These are phyloP conservation scores for Myodes glareolus DNA, from an alignment of 2,113 vertebrate genomes.

Conservation along the genomic window DNA sequence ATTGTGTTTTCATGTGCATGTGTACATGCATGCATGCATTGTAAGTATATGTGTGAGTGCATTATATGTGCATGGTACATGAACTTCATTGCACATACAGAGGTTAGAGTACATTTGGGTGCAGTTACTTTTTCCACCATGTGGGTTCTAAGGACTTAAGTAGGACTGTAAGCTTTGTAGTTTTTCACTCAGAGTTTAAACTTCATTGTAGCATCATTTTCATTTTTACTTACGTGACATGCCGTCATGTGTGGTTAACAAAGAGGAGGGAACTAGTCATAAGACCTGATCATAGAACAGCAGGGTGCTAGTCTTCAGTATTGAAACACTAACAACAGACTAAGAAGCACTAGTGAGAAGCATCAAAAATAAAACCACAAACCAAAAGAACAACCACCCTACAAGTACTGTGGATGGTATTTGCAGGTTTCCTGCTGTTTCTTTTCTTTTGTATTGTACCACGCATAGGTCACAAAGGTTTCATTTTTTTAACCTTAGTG, in stretches of 20 bases:
- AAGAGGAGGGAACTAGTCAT: background rate
- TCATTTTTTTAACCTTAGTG: too few relatives aligned
- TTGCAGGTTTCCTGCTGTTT: background rate
- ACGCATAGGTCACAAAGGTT: background rate
- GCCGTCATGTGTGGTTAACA: background rate
- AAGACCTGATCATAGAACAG: background rate
- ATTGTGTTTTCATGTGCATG: too few relatives aligned
- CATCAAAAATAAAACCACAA: background rate
- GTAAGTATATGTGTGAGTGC: too few relatives aligned
- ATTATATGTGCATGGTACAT: too few relatives aligned
- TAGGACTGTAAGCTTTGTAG: too few relatives aligned
- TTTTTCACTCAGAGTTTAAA: background rate
- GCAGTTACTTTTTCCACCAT: too few relatives aligned
- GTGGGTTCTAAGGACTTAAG: background rate
- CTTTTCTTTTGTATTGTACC: background rate
- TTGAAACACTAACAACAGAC: background rate
- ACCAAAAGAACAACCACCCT: background rate
- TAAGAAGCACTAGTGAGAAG: background rate
- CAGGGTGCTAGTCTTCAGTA: background rate
- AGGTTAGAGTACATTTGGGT: too few relatives aligned
- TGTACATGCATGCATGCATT: too few relatives aligned
- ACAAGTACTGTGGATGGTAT: too few relatives aligned
- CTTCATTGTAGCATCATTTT: background rate
- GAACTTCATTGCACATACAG: accelerated
- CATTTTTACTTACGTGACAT: background rate